Percentiles rank a stretch among this genome's conserved stretches.
Conservation (phyloP, 2,113 vertebrate species). For the Chaetura pelagica region DNA sequence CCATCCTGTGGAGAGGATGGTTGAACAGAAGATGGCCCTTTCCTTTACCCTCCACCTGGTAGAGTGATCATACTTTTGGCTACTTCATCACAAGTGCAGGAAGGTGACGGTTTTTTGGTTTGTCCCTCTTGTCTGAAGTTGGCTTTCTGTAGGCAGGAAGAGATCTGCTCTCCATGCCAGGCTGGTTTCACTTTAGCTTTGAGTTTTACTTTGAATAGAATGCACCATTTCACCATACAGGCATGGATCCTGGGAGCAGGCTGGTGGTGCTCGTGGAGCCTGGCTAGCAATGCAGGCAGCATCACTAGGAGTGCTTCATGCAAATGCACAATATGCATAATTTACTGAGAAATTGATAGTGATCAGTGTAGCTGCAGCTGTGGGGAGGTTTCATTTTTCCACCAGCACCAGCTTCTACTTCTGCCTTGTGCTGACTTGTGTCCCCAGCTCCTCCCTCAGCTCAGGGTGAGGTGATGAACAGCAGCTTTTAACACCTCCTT, state of each 20-base stretch:
- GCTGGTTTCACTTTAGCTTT: background rate
- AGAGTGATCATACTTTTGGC: background rate
- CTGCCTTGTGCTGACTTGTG: fast-evolving
- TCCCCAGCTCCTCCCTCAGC: background rate
- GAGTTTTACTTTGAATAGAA: background rate
- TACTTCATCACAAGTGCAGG: fast-evolving
- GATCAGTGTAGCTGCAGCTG: background rate
- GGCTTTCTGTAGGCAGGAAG: background rate
- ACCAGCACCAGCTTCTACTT: background rate
- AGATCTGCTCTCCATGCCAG: background rate
- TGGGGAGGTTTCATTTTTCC: background rate
- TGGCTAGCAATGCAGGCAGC: background rate
- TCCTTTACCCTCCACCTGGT: background rate
- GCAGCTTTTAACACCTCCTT: too few species aligned
- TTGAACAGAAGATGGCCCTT: background rate
- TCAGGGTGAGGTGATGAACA: fast-evolving
- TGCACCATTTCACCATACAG: background rate
- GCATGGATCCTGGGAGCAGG: background rate
- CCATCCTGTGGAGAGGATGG: background rate
- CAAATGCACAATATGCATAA: background rate
- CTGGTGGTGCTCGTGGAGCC: background rate
- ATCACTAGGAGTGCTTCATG: background rate
- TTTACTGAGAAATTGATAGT: background rate
- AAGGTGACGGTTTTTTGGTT: background rate
- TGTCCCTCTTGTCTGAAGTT: background rate